phyloP scores from a whole-genome alignment of 2,888 invertebrate genomes.

The Nephrotoma flavescens region DNA sequence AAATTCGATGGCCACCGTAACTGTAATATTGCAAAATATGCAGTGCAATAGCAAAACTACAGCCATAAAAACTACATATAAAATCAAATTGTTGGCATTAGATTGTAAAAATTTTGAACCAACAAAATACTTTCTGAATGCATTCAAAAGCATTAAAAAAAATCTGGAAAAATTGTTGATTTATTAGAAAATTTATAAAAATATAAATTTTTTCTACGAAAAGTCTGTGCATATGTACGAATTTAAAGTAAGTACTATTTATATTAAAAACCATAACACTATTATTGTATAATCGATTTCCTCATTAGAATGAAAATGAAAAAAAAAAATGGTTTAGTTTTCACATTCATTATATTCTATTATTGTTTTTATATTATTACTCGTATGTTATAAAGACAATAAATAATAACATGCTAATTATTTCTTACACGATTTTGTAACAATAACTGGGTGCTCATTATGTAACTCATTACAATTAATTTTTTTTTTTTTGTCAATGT shows the following conservation, averaged over 20 bases:
- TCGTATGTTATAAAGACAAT: background rate
- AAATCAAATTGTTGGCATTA: background rate
- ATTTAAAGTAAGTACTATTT: background rate
- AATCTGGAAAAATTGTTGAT: background rate
- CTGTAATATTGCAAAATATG: background rate
- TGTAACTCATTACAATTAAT: background rate
- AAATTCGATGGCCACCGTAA: background rate
- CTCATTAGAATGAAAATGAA: background rate
- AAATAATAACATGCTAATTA: background rate
- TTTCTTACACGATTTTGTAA: background rate
- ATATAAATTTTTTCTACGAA: background rate
- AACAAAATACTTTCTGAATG: background rate
- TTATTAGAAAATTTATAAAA: background rate
- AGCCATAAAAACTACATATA: background rate
- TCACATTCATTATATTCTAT: background rate
- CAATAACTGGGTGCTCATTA: background rate
- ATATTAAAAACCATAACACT: background rate
- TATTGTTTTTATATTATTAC: background rate
- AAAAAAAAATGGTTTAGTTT: background rate
- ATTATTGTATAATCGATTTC: background rate
- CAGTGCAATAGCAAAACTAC: background rate
- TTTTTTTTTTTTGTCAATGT: background rate
- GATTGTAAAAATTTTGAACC: background rate
- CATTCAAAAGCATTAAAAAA: background rate
- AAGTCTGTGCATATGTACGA: background rate